Base-by-base conservation (phyloP, 1,140 invertebrate species). In the Brachystomella parvula region DNA sequence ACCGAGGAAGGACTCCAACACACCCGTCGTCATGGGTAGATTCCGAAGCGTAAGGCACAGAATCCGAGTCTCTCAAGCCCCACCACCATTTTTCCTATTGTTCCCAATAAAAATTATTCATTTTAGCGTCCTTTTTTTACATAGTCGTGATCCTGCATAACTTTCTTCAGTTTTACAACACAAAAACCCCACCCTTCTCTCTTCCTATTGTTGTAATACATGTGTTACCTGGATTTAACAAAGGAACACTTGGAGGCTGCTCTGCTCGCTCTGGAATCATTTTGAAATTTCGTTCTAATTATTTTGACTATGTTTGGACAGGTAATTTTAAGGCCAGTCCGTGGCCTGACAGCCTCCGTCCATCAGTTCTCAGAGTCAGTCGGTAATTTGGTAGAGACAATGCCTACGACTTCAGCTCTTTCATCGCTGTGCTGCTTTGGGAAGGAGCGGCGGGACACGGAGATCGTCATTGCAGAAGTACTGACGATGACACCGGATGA, bases 381-480 rank as follows among this genome's bases (percentile, higher is more conserved):
- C 2, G 30, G 26, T 9, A 59, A 59, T 31, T 31, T 59, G 30
- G 24, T 59, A 29, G 57, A 59, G 57, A 32, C 24, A 9, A 59
- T 59, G 57, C 57, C 57, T 3, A 29, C 57, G 2, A 28, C 26
- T 31, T 12, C 57, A 2, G 26, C 15, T 6, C 57, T 59, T 12
- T 6, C 30, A 2, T 59, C 30, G 12, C 57, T 59, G 6, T 59
- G 57, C 26, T 59, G 26, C 12, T 59, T 59, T 24, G 26, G 6
- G 12, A 59, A 32, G 26, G 26, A 32, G 29, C 9, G 57, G 26
- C 6, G 30, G 57, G 26, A 59, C 26, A 32, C 26, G 26, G 26
- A 59, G 30, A 59, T 59, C 29, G 57, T 59, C 24, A 32, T 59
- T 29, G 30, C 57, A 29, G 57, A 59, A 59, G 26, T 59, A 3